Conservation (phyloP, 2,113 vertebrate genomes). For the Hydrolagus affinis region DNA sequence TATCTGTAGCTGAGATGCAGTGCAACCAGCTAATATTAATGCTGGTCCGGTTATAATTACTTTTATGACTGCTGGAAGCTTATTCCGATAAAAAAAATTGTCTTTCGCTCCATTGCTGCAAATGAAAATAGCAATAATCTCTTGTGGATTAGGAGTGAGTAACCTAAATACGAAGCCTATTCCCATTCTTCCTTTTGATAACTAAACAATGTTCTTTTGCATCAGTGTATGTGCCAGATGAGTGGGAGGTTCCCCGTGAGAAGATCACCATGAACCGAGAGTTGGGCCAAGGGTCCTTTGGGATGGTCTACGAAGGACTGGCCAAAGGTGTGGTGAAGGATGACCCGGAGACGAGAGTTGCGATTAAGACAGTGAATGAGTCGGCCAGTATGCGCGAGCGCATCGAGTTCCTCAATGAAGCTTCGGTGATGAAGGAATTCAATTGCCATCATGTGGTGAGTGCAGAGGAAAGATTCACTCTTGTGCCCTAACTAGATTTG, state of each 20-base stretch:
- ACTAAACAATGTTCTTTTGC: not conserved
- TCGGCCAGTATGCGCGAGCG: conserved; percentile 91
- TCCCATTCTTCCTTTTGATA: not conserved
- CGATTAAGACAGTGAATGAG: conserved; percentile 96
- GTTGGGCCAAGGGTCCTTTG: conserved; percentile 93
- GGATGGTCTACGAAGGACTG: conserved; percentile 95
- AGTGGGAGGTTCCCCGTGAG: conserved; percentile 94
- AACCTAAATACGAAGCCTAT: not conserved
- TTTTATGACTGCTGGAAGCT: no score
- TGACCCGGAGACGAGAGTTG: conserved; percentile 84
- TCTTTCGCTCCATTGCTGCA: no score
- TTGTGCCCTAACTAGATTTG: no score
- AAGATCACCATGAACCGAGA: conserved; percentile 91
- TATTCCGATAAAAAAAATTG: no score
- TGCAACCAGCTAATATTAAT: no score
- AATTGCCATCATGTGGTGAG: conserved; percentile 98
- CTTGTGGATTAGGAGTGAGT: no score
- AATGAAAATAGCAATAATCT: no score
- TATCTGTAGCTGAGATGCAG: no score
- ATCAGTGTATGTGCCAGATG: conserved; percentile 87
- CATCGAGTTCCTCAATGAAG: conserved; percentile 95
- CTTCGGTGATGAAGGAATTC: conserved; percentile 98
- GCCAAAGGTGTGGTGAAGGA: conserved; percentile 93
- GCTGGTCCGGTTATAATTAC: no score
- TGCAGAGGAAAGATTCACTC: not conserved